phyloP scores from a whole-genome alignment of 2,797 vertebrate genomes.

The Miichthys miiuy region DNA sequence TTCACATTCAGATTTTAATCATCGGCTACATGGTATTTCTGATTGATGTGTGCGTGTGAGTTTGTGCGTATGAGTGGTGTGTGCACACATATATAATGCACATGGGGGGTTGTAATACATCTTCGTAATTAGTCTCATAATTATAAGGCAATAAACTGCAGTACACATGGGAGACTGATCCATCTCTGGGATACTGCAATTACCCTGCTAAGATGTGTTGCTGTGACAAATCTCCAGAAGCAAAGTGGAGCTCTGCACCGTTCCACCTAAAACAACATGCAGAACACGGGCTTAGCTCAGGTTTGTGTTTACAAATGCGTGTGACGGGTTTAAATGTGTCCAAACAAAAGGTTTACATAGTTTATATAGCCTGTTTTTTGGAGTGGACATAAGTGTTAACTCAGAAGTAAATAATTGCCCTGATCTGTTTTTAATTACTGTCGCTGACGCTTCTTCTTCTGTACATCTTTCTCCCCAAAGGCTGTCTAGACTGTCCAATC shows the following conservation, averaged over 20 bases:
- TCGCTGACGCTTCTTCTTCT: constrained; percentile 15
- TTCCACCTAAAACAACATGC: constrained; percentile 33
- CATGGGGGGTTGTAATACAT: constrained; percentile 76
- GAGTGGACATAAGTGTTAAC: neutral
- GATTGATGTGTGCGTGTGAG: constrained; percentile 61
- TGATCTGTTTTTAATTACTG: constrained; percentile 34
- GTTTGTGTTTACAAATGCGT: constrained; percentile 23
- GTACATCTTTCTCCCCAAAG: neutral
- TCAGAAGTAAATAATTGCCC: neutral
- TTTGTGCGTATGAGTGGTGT: constrained; percentile 43
- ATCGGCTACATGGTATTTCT: constrained; percentile 72
- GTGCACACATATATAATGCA: constrained; percentile 43
- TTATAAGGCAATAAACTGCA: constrained; percentile 83
- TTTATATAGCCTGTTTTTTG: constrained; percentile 15
- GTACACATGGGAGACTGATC: constrained; percentile 77
- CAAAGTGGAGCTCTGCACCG: constrained; percentile 45
- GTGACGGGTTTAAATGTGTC: constrained; percentile 7
- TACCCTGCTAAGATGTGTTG: constrained; percentile 71
- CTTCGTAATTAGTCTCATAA: constrained; percentile 85
- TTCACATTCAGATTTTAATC: constrained; percentile 79
- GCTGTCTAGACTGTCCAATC: constrained; percentile 48
- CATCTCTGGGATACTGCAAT: constrained; percentile 76
- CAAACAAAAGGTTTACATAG: constrained; percentile 15
- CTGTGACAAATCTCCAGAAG: constrained; percentile 72
- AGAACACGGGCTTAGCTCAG: constrained; percentile 27